Percentiles rank a stretch among this genome's conserved stretches.
These are phyloP conservation scores for Lycaena phlaeas DNA, from an alignment of 2,888 invertebrate species.

Conservation along the genomic window DNA sequence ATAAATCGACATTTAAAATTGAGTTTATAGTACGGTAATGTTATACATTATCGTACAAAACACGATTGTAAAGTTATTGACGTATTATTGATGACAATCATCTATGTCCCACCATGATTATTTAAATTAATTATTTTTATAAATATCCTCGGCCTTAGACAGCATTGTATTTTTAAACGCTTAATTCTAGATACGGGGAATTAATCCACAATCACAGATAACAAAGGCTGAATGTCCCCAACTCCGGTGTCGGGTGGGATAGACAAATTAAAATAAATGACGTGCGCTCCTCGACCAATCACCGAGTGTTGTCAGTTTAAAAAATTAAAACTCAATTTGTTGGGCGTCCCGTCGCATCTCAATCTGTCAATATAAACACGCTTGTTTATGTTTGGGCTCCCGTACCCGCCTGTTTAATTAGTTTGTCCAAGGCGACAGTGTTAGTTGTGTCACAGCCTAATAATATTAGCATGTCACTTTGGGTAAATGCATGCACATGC, in stretches of 20 bases:
- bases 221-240: slow-evolving; percentile 15
- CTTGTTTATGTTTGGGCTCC: slow-evolving; percentile 51
- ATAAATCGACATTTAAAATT: too few species aligned
- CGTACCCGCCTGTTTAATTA: slow-evolving; percentile 44
- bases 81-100: too few species aligned
- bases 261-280: slow-evolving; percentile 70
- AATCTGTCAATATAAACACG: slow-evolving; percentile 58
- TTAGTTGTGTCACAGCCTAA: slow-evolving; percentile 13
- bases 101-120: too few species aligned
- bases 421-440: slow-evolving; percentile 38
- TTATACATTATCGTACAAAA: too few species aligned
- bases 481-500: too few species aligned
- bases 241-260: slow-evolving; percentile 19
- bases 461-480: slow-evolving; percentile 5
- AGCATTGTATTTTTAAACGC: background rate
- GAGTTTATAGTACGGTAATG: too few species aligned
- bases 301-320: slow-evolving; percentile 60
- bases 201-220: slow-evolving; percentile 17
- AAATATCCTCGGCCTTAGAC: too few species aligned
- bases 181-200: background rate
- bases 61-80: too few species aligned
- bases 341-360: slow-evolving; percentile 42
- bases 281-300: slow-evolving; percentile 38
- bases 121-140: too few species aligned
- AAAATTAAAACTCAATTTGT: slow-evolving; percentile 64